Conservation (phyloP, 1,140 invertebrate genomes). For the Heliconius hermathena region DNA sequence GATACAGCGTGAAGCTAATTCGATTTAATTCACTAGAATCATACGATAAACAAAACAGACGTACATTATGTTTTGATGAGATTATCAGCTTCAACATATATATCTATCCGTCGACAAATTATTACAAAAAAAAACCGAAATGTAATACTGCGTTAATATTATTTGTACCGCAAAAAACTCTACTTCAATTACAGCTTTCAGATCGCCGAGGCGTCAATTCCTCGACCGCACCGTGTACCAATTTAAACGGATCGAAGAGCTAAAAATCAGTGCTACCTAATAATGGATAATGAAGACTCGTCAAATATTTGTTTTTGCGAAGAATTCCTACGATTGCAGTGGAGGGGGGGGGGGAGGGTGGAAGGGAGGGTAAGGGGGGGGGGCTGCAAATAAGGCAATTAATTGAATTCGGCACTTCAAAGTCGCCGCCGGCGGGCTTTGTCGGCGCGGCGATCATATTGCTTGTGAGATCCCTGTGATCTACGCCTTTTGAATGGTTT, state of each 20-base stretch:
- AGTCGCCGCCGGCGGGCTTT: constrained; percentile 72
- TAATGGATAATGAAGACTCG: constrained; percentile 73
- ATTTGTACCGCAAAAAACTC: neutral
- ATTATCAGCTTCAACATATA: neutral
- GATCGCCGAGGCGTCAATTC: neutral
- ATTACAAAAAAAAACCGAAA: neutral
- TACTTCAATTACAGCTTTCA: neutral
- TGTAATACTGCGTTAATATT: neutral
- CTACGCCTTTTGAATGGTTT: constrained; percentile 36
- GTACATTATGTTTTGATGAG: neutral
- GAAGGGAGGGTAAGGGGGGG: neutral
- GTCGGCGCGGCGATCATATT: constrained; percentile 74
- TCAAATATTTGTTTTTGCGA: constrained; percentile 78
- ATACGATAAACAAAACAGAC: neutral
- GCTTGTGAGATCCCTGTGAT: constrained; percentile 44
- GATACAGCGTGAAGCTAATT: no score
- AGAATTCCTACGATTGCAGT: constrained; percentile 67
- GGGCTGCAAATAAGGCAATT: constrained; percentile 76
- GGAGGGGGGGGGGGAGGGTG: constrained; percentile 23
- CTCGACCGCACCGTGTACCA: neutral
- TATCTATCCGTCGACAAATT: neutral
- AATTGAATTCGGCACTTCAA: constrained; percentile 79
- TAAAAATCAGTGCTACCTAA: constrained; percentile 57
- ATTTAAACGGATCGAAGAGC: constrained; percentile 31
- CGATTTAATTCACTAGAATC: neutral